phyloP scores from a whole-genome alignment of 2,888 invertebrate genomes.

The Drosophila testacea region DNA sequence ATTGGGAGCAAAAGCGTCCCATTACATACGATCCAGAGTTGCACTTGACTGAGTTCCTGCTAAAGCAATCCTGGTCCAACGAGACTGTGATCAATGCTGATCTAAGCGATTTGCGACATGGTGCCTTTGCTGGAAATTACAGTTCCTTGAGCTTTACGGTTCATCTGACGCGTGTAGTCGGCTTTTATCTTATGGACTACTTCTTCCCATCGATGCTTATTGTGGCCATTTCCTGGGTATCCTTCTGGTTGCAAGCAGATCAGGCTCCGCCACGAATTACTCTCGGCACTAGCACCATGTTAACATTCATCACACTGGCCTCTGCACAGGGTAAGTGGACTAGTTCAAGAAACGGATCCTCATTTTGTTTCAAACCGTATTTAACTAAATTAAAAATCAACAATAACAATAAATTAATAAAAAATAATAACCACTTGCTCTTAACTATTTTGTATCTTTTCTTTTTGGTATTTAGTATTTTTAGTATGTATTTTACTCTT shows the following conservation, averaged over 20 bases:
- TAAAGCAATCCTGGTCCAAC: constrained; percentile 90
- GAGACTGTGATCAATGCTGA: constrained; percentile 90
- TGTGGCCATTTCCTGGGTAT: constrained; percentile 95
- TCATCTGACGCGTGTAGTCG: constrained; percentile 92
- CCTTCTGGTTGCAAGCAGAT: constrained; percentile 95
- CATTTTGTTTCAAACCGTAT: neutral
- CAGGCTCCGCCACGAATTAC: constrained; percentile 93
- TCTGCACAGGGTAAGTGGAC: constrained; percentile 88
- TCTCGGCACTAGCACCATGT: constrained; percentile 93
- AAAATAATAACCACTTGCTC: too few relatives aligned
- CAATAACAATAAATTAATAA: neutral
- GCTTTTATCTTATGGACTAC: constrained; percentile 95
- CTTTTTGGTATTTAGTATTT: neutral
- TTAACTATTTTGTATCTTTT: too few relatives aligned
- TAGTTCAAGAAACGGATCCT: neutral
- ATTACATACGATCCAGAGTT: constrained; percentile 91
- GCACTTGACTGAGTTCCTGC: constrained; percentile 92
- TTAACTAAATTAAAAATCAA: neutral
- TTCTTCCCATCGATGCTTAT: constrained; percentile 94
- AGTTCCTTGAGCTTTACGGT: constrained; percentile 92
- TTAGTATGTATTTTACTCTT: neutral
- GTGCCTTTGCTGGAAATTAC: constrained; percentile 93
- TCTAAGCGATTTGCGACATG: constrained; percentile 88
- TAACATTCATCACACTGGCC: constrained; percentile 94
- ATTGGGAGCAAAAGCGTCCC: constrained; percentile 91